Conservation (phyloP, 2,113 vertebrate species). For the Pogona vitticeps region DNA sequence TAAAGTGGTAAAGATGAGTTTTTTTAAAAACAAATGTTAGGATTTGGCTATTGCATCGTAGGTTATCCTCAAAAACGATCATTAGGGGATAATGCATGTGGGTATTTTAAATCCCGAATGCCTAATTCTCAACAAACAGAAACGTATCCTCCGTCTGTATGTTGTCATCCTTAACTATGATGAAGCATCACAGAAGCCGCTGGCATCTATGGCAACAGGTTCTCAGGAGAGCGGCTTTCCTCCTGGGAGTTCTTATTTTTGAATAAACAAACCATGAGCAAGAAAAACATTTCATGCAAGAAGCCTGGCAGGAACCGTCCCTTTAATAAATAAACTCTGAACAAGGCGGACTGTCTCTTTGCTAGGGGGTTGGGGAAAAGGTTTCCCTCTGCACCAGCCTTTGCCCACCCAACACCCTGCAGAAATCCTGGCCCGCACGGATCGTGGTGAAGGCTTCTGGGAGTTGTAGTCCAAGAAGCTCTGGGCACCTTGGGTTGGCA, state of each 20-base stretch:
- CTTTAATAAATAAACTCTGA: background rate
- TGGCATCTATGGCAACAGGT: constrained; percentile 79
- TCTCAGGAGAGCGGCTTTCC: constrained; percentile 72
- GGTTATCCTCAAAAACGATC: constrained; percentile 6
- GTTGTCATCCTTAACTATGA: constrained; percentile 64
- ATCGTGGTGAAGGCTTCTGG: too few relatives aligned
- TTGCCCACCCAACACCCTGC: too few relatives aligned
- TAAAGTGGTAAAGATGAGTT: background rate
- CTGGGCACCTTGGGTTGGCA: too few relatives aligned
- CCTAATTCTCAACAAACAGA: constrained; percentile 50
- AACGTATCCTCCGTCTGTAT: constrained; percentile 61
- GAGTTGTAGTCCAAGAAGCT: too few relatives aligned
- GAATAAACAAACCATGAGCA: constrained; percentile 75
- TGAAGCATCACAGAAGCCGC: constrained; percentile 74
- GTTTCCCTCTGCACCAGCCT: too few relatives aligned
- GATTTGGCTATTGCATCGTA: background rate
- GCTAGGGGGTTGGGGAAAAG: too few relatives aligned
- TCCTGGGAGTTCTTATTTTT: constrained; percentile 77
- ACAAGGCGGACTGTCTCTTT: too few relatives aligned
- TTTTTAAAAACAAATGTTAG: background rate
- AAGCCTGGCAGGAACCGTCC: too few relatives aligned
- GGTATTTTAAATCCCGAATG: background rate
- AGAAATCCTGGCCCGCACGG: too few relatives aligned
- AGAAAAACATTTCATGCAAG: constrained; percentile 42
- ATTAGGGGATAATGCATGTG: constrained; percentile 26